Conservation (phyloP, 1,140 invertebrate genomes). For the Geopemphigus sp. region DNA sequence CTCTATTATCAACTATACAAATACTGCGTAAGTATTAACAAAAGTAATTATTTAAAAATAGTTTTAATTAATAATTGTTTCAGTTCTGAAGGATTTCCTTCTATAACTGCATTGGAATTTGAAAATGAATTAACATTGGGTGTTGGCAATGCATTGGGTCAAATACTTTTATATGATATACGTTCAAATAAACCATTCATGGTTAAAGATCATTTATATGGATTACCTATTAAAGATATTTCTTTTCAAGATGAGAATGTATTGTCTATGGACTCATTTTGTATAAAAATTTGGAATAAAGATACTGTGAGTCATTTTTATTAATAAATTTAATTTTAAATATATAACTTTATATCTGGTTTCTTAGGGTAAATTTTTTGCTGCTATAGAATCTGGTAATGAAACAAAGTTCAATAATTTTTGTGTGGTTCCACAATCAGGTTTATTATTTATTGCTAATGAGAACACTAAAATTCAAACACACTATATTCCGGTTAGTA, state of each 20-base stretch:
- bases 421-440: conserved; percentile 82
- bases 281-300: conserved; percentile 94
- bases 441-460: conserved; percentile 90
- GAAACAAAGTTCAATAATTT: conserved; percentile 84
- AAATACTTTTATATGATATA: conserved; percentile 93
- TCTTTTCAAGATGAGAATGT: conserved; percentile 87
- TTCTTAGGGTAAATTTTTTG: conserved; percentile 84
- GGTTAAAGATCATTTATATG: conserved; percentile 94
- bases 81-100: conserved; percentile 68
- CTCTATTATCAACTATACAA: conserved; percentile 60
- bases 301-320: conserved; percentile 67
- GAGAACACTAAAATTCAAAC: conserved; percentile 92
- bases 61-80: conserved; percentile 51
- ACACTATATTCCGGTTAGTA: conserved; percentile 82
- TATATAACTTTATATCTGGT: conserved; percentile 50
- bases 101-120: conserved; percentile 77
- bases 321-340: conserved; percentile 2
- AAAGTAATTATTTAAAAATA: conserved; percentile 31
- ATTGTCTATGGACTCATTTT: conserved; percentile 86
- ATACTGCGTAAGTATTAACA: conserved; percentile 9
- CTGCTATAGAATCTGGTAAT: conserved; percentile 82
- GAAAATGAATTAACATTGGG: conserved; percentile 81
- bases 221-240: conserved; percentile 84
- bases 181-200: conserved; percentile 83
- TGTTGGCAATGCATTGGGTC: conserved; percentile 89